Evolutionary conservation across 2,797 vertebrate species (phyloP).

Genomic region (Myotis vivesi): DNA sequence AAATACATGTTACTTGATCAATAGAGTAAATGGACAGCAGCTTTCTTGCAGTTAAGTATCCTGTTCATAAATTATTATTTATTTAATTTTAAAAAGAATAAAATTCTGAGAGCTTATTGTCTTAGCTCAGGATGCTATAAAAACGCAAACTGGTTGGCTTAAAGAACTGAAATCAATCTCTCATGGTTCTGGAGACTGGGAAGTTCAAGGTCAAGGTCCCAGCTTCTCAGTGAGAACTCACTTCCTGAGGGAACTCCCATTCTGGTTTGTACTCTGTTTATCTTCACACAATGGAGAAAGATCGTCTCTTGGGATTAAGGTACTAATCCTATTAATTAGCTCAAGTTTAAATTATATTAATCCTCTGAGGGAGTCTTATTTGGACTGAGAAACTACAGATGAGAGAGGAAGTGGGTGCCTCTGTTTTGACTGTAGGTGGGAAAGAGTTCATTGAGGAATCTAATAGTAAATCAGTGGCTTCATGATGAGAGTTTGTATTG

Average conservation of each 20-base stretch:
- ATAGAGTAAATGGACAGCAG: not conserved
- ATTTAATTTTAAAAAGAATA: too few relatives aligned
- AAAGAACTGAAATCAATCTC: too few relatives aligned
- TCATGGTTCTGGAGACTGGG: too few relatives aligned
- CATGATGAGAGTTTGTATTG: constrained; percentile 41
- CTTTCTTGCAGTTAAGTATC: too few relatives aligned
- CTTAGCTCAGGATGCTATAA: too few relatives aligned
- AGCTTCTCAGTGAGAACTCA: too few relatives aligned
- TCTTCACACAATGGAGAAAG: not conserved
- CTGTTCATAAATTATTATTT: too few relatives aligned
- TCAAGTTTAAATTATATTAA: not conserved
- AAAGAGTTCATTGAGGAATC: not conserved
- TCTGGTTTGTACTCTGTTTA: too few relatives aligned
- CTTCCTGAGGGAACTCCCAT: too few relatives aligned
- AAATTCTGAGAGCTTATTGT: too few relatives aligned
- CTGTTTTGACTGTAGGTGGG: not conserved
- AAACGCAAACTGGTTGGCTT: too few relatives aligned
- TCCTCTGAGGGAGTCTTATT: not conserved
- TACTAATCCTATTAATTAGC: not conserved
- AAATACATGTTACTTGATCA: not conserved
- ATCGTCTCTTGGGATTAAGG: not conserved
- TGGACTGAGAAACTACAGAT: not conserved
- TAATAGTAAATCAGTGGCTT: constrained; percentile 20
- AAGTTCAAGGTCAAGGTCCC: too few relatives aligned
- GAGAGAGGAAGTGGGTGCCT: not conserved